Evolutionary conservation across 53 echinoderm and acorn worm genomes (phyloP), one percentile per base, ranked within the genome.

Genomic region (Temnopleurus reevesii): DNA sequence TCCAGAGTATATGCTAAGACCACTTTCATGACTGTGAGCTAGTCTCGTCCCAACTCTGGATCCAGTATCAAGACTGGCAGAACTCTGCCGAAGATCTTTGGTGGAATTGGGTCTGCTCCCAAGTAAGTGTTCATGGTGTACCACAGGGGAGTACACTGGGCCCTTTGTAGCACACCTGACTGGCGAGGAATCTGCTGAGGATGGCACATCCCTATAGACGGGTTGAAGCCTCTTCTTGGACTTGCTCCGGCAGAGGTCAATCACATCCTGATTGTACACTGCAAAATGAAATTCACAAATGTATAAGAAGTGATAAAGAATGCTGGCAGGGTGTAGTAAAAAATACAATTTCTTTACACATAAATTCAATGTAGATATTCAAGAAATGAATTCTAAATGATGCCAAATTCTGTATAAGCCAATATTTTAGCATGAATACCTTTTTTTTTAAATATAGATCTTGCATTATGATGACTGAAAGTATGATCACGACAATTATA

Each of bases 241-340:
- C 57, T 84, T 90, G 51, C 91, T 95, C 46, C 90, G 83, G 38
- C 99, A 99, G 47, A 96, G 91, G 41, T 99, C 93, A 30, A 99
- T 93, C 18, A 99, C 96, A 81, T 99, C 99, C 89, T 94, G 92
- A 55, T 99, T 99, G 84, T 99, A 99, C 45, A 99, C 99, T 99
- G 92, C 27, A 24, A 46, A 57, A 49, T 12, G 49, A 49, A 15
- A 49, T 49, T 63, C 15, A 63, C 29, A 10, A 63, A n/a, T n/a
- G n/a, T n/a, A n/a, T n/a, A n/a, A n/a, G n/a, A n/a, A n/a, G n/a
- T n/a, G n/a, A n/a, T n/a, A n/a, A n/a, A n/a, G n/a, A n/a, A n/a
- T n/a, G n/a, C n/a, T n/a, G n/a, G n/a, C n/a, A n/a, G n/a, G n/a
- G n/a, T n/a, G n/a, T n/a, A n/a, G n/a, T n/a, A n/a, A n/a, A n/a